phyloP scores from a whole-genome alignment of 2,113 vertebrate species.

The Turdus rufiventris region DNA sequence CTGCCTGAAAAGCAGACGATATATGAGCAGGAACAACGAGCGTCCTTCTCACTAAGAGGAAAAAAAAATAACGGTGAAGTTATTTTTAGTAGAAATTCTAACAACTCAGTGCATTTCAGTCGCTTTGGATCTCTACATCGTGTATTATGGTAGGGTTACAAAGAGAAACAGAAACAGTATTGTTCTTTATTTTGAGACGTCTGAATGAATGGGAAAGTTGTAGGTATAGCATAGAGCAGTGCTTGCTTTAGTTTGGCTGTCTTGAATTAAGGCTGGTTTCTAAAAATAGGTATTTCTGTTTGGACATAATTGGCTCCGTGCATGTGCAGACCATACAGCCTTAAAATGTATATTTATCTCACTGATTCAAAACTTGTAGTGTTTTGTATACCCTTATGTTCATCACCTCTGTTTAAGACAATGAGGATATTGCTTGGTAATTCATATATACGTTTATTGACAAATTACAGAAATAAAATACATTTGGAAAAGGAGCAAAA shows the following conservation, averaged over 20 bases:
- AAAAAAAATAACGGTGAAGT: neutral
- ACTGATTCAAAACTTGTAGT: neutral
- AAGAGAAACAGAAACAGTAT: neutral
- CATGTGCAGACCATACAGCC: neutral
- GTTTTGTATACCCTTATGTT: neutral
- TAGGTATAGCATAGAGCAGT: neutral
- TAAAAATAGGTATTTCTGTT: slow-evolving; percentile 14
- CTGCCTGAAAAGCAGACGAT: neutral
- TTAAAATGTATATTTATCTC: neutral
- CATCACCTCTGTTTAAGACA: neutral
- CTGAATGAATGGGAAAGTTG: neutral
- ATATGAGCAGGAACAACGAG: neutral
- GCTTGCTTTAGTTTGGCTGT: neutral
- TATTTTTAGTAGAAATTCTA: neutral
- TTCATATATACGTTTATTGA: neutral
- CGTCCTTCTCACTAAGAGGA: neutral
- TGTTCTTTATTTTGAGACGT: neutral
- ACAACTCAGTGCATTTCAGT: neutral
- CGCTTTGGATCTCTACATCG: neutral
- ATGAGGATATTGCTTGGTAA: neutral
- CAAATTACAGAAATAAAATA: slow-evolving; percentile 8
- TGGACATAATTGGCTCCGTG: neutral
- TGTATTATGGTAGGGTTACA: neutral
- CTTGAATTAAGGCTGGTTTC: neutral
- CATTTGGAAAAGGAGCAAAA: neutral